Evolutionary conservation across 2,888 invertebrate genomes (phyloP).

Genomic region (Megalurothrips usitatus): DNA sequence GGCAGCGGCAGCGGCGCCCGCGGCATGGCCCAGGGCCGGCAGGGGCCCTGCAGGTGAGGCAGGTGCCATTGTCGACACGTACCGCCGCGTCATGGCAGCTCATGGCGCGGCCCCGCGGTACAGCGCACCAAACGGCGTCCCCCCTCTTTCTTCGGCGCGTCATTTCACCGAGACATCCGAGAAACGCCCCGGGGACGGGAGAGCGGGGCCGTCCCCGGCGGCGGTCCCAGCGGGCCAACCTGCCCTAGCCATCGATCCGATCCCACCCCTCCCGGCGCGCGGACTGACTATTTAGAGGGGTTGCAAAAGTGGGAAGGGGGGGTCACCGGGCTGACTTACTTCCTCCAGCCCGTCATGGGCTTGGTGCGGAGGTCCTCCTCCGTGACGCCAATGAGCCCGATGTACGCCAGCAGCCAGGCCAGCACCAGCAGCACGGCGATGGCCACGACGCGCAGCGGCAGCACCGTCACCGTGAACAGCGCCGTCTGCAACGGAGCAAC

Average conservation of each 20-base stretch:
- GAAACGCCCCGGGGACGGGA: too few species aligned
- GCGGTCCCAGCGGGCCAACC: too few species aligned
- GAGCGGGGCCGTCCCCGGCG: too few species aligned
- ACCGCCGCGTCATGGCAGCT: background rate
- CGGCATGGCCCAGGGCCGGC: background rate
- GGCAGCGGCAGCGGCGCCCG: too few species aligned
- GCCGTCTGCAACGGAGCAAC: conserved; percentile 66
- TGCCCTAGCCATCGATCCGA: too few species aligned
- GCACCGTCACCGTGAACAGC: conserved; percentile 74
- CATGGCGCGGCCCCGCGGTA: too few species aligned
- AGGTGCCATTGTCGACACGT: background rate
- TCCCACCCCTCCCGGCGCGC: too few species aligned
- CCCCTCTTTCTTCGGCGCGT: too few species aligned
- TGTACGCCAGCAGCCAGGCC: conserved; percentile 79
- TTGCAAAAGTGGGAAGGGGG: too few species aligned
- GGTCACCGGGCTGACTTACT: conserved; percentile 62
- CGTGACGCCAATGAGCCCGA: conserved; percentile 75
- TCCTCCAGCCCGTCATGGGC: conserved; percentile 86
- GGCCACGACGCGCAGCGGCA: conserved; percentile 75
- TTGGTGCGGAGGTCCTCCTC: conserved; percentile 70
- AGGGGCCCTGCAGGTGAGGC: background rate
- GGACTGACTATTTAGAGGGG: too few species aligned
- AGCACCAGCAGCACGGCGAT: conserved; percentile 70
- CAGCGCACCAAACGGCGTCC: too few species aligned
- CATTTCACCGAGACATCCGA: too few species aligned